A percentile compares a stretch with the other conserved stretches of the same genome.
Conservation (phyloP, 2,113 vertebrate genomes). For the Ardeotis arabs region DNA sequence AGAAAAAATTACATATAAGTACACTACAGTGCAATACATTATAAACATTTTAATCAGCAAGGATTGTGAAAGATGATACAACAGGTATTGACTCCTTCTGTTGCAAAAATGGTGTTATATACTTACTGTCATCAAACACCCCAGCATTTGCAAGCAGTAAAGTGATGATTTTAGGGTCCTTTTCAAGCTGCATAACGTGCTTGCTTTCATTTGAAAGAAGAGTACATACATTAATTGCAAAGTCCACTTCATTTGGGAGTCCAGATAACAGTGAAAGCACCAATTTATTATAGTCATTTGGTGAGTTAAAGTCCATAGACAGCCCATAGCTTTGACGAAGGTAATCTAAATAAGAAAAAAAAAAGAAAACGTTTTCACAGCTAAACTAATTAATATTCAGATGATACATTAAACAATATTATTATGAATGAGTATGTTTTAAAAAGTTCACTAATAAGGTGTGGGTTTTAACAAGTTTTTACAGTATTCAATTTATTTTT, state of each 20-base stretch:
- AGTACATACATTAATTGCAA: constrained; percentile 98
- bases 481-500: background rate
- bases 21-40: background rate
- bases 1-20: background rate
- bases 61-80: background rate
- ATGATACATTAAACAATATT: background rate
- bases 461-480: background rate
- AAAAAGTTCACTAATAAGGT: background rate
- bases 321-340: constrained; percentile 99
- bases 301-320: constrained; percentile 92
- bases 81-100: background rate
- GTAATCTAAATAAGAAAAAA: constrained; percentile 84
- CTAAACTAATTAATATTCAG: background rate
- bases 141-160: constrained; percentile 96
- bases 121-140: constrained; percentile 97
- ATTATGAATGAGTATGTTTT: background rate
- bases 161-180: constrained; percentile 98
- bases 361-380: background rate
- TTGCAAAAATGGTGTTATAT: background rate
- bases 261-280: constrained; percentile 98
- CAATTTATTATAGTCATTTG: constrained; percentile 99
- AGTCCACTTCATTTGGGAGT: constrained; percentile 99
- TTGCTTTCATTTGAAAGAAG: constrained; percentile 99
- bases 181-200: constrained; percentile 98
- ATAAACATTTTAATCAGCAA: background rate